Conservation (phyloP, 2,113 vertebrate genomes). For the Oplegnathus fasciatus region DNA sequence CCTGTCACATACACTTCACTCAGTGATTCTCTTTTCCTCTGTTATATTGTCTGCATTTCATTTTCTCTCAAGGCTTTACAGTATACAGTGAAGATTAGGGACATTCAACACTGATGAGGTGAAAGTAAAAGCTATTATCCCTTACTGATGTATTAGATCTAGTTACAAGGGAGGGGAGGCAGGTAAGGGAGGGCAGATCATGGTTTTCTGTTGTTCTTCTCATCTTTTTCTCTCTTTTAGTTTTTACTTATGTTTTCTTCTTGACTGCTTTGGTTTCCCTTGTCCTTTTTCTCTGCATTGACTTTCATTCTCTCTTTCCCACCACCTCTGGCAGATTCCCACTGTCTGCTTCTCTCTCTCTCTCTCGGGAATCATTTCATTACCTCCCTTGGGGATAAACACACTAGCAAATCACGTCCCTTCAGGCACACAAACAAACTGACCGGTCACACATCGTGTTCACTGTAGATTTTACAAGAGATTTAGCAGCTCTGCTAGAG, state of each 20-base stretch:
- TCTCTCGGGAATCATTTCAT: constrained; percentile 33
- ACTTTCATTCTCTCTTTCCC: not conserved
- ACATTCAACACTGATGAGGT: constrained; percentile 14
- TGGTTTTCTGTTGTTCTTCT: not conserved
- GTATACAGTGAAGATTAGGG: constrained; percentile 3
- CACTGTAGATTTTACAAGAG: constrained; percentile 34
- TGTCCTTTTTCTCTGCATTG: not conserved
- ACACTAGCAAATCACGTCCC: constrained; percentile 31
- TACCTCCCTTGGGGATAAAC: constrained; percentile 57
- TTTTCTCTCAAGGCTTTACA: constrained; percentile 29
- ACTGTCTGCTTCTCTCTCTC: constrained; percentile 15
- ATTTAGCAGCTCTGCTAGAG: constrained; percentile 27
- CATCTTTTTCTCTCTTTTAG: not conserved
- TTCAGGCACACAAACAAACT: constrained; percentile 55
- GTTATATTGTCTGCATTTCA: constrained; percentile 17
- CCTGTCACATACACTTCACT: constrained; percentile 53
- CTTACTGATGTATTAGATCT: constrained; percentile 16
- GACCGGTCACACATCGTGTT: constrained; percentile 48
- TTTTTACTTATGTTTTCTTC: not conserved
- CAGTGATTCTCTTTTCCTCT: constrained; percentile 14
- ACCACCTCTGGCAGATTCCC: constrained; percentile 22
- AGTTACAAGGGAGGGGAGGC: not conserved
- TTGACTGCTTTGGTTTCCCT: not conserved
- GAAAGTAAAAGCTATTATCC: constrained; percentile 16
- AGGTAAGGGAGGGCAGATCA: not conserved